Evolutionary conservation across 2,113 vertebrate species (phyloP).

Genomic region (Indicator maculatus): DNA sequence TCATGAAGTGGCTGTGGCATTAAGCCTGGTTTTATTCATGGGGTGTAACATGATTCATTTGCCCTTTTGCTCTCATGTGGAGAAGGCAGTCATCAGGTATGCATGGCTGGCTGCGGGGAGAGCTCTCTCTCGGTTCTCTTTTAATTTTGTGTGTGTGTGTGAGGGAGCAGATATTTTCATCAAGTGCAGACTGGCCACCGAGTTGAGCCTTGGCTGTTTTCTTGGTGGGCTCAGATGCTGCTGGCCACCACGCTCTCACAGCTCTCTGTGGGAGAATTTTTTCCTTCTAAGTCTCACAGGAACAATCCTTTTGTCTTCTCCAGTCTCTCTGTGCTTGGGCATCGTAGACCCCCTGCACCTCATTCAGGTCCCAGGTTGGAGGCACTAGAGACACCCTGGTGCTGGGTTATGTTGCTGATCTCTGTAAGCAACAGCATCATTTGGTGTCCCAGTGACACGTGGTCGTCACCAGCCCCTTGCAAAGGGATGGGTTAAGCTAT

Average conservation of each 20-base stretch:
- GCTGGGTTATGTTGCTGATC: rapidly evolving
- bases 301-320: neutral
- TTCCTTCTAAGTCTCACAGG: rapidly evolving
- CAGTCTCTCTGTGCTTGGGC: neutral
- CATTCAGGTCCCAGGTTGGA: rapidly evolving
- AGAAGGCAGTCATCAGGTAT: conserved; percentile 46
- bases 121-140: neutral
- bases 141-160: neutral
- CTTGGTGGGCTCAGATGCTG: rapidly evolving
- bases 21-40: conserved; percentile 58
- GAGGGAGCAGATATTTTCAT: conserved; percentile 17
- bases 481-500: neutral
- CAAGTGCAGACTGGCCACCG: neutral
- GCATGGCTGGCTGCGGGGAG: conserved; percentile 51
- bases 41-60: conserved; percentile 63
- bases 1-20: conserved; percentile 47
- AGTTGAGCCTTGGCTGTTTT: neutral
- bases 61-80: conserved; percentile 67
- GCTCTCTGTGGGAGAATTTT: neutral
- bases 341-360: neutral
- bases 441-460: neutral
- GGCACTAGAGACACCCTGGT: rapidly evolving
- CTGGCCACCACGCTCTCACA: neutral
- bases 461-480: neutral
- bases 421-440: neutral